Conservation (phyloP, 2,113 vertebrate genomes). For the Cyprinodon variegatus region DNA sequence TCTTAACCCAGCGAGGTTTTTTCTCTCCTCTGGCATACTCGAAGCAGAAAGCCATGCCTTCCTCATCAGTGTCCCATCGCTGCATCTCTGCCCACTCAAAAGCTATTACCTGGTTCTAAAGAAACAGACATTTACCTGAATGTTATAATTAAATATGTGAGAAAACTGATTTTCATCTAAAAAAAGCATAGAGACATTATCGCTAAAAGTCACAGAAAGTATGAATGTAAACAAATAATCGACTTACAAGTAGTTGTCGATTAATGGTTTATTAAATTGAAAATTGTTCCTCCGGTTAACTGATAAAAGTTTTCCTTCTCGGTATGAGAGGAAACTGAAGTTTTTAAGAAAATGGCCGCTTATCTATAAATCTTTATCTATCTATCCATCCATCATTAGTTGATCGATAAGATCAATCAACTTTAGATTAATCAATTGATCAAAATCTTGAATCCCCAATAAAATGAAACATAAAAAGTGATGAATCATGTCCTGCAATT, state of each 20-base stretch:
- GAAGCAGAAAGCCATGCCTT: conserved; percentile 98
- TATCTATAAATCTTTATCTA: too few species aligned
- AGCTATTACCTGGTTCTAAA: conserved; percentile 93
- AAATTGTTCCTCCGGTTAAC: too few species aligned
- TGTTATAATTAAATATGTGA: not conserved
- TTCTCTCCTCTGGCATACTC: conserved; percentile 93
- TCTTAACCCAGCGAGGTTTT: conserved; percentile 96
- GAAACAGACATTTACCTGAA: not conserved
- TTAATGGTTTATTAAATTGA: too few species aligned
- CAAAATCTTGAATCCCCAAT: too few species aligned
- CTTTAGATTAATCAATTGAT: too few species aligned
- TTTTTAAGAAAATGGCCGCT: too few species aligned
- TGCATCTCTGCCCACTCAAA: conserved; percentile 98
- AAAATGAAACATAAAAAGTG: not conserved
- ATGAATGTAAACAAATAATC: too few species aligned
- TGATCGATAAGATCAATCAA: too few species aligned
- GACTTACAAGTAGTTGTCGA: too few species aligned
- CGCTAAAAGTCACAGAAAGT: not conserved
- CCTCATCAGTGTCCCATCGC: conserved; percentile 97
- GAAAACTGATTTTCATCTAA: not conserved
- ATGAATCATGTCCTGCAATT: not conserved
- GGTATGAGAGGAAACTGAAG: too few species aligned
- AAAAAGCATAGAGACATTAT: not conserved
- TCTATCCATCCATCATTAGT: too few species aligned
- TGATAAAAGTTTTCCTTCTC: too few species aligned